Evolutionary conservation across 1,140 invertebrate species (phyloP), one percentile per base, ranked within the genome.

Genomic region (Stegodyphus dumicola): DNA sequence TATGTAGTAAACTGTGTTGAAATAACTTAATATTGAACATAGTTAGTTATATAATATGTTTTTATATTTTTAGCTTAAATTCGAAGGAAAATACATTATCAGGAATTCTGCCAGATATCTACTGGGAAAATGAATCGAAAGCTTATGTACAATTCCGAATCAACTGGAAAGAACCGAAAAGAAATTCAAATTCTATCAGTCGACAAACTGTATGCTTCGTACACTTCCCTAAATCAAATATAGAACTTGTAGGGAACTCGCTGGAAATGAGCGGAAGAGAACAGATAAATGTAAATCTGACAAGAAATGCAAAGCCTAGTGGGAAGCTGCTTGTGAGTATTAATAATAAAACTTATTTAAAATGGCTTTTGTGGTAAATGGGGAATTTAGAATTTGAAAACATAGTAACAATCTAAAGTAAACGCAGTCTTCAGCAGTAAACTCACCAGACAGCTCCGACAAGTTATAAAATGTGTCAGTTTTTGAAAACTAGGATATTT

Each of bases 91-190:
- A 15, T 9, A 65, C 73, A 70, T 53, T 81, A 64, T 9, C 60
- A 4, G 10, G 5, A 5, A 77, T 85, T 11, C 56, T 85, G 10
- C 81, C 81, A 73, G 5, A 13, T 17, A 49, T 60, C 6, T 67
- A 76, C n/a, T 85, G 71, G 71, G 81, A 85, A 17, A 76, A 7
- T 54, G 81, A 85, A 5, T 33, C 17, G 17, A 85, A 85, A 67
- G 73, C 81, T 13, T 85, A 53, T 56, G 9, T 76, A n/a, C 60
- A 56, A 7, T 10, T 85, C 5, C 60, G 48, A n/a, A 77, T 75
- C 13, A 67, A 67, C 17, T 85, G 52, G 60, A 75, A 77, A 67
- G 64, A 33, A 6, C 18, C 49, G n/a, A 33, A 67, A 13, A n/a
- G n/a, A 7, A 5, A 48, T 15, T 9, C n/a, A 13, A 10, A 53